These are phyloP conservation scores for Oconnorella tubifera DNA, from an alignment of 2,888 invertebrate species.

Conservation along the genomic window DNA sequence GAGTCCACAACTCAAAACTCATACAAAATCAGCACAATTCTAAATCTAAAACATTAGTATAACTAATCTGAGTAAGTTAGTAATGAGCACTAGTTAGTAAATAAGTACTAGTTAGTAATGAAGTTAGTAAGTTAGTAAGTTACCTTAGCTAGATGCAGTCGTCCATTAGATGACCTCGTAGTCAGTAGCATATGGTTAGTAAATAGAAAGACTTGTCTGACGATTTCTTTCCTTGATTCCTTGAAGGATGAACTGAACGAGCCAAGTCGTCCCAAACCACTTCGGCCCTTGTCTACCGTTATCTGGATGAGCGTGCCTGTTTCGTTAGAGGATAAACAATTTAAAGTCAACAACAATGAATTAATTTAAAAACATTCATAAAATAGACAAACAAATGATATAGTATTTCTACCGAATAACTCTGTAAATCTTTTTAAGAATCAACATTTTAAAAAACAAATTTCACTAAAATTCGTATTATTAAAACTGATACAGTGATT, in stretches of 20 bases:
- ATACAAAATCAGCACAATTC: neutral
- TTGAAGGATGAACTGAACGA: slow-evolving; percentile 52
- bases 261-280: slow-evolving; percentile 64
- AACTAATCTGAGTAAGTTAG: neutral
- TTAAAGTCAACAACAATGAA: neutral
- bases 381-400: too few species aligned
- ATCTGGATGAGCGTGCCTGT: slow-evolving; percentile 75
- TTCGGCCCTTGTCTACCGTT: slow-evolving; percentile 63
- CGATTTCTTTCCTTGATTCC: slow-evolving; percentile 65
- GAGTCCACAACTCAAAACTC: too few species aligned
- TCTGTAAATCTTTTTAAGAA: too few species aligned
- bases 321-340: too few species aligned
- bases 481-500: too few species aligned
- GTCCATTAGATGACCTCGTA: slow-evolving; percentile 74
- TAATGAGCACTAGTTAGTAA: neutral
- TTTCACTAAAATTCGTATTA: too few species aligned
- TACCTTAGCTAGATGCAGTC: slow-evolving; percentile 76
- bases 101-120: neutral
- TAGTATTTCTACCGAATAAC: too few species aligned
- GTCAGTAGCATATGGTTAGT: slow-evolving; percentile 84
- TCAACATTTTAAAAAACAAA: too few species aligned
- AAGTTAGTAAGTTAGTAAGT: slow-evolving; percentile 14
- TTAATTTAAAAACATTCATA: too few species aligned
- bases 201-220: slow-evolving; percentile 82
- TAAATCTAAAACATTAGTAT: neutral